Base-by-base conservation (phyloP, 1,140 invertebrate species). In the Drosophila kikkawai region DNA sequence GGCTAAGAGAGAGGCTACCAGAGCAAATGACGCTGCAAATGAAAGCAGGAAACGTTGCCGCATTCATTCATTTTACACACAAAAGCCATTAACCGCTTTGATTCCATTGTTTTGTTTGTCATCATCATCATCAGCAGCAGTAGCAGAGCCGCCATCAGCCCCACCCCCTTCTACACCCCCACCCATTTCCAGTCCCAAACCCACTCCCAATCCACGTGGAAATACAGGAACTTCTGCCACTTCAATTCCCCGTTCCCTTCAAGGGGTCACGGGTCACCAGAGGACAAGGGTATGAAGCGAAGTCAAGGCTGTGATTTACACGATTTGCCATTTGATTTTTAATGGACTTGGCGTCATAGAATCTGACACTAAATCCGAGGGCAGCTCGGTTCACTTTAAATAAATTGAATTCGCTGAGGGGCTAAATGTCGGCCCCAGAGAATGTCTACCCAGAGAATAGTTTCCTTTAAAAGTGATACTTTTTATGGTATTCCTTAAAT, bases 81-180 rank as follows among this genome's bases (percentile, higher is more conserved):
- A 88, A 88, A 88, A 88, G 85, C 85, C 85, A 88, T 88, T 88
- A 88, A 90, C 79, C 79, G 85, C 85, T 88, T 91, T 88, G 85
- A 90, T 90, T 88, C 81, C 56, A 90, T 88, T 90, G 85, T 88
- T 90, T 90, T 88, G 85, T 90, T 90, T 88, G 85, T 85, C 85
- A 85, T 90, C 85, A 86, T 69, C 79, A 85, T 64, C 78, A 85
- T 67, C 75, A 82, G 32, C 55, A 69, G 50, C 41, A 63, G 41
- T 36, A 64, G 41, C 41, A 64, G 44, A 51, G 45, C 37, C 56
- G 68, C 58, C 55, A 74, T n/a, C 60, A 65, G 71, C 58, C 64
- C 63, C 66, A 71, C 50, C n/a, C 17, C 2, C 47, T 4, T 15
- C 48, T 29, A 8, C 29, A 37, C 36, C 34, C 47, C 22, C 48